Base-by-base conservation (phyloP, 92 coral and sea anemone genomes). In the Actinernus sp. region DNA sequence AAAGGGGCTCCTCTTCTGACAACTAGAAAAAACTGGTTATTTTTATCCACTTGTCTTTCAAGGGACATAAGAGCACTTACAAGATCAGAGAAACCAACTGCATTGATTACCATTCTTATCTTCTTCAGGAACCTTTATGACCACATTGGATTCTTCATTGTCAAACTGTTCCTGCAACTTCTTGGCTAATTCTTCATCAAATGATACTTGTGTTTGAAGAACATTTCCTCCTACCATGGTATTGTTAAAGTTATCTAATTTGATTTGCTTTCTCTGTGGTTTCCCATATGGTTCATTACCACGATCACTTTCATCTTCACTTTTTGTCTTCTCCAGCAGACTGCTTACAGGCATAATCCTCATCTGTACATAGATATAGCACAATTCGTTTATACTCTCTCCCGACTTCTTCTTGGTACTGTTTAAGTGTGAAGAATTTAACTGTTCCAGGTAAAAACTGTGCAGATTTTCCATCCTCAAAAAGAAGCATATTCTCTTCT, bases 181-280 rank as follows among this genome's bases (percentile, higher is more conserved):
- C n/a, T n/a, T n/a, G n/a, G n/a, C n/a, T n/a, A n/a, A n/a, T n/a
- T n/a, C n/a, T n/a, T n/a, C n/a, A n/a, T n/a, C n/a, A n/a, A n/a
- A n/a, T n/a, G n/a, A n/a, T n/a, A n/a, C n/a, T n/a, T n/a, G n/a
- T n/a, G n/a, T n/a, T n/a, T n/a, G n/a, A n/a, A n/a, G n/a, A n/a
- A n/a, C n/a, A n/a, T n/a, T n/a, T n/a, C 71, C 59, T 70, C 73
- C 68, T 26, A 76, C 83, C 47, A 76, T n/a, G n/a, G n/a, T n/a
- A n/a, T n/a, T n/a, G n/a, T n/a, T n/a, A n/a, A n/a, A n/a, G n/a
- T n/a, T n/a, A 37, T 37, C 43, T 7, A 37, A 37, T 37, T 37
- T 37, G 9, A 37, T n/a, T 37, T 37, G 8, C 43, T 37, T 37
- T 8, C 9, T 37, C n/a, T 8, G 43, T 7, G 43, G 43, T n/a